phyloP scores from a whole-genome alignment of 2,888 invertebrate genomes.

The Ochropleura leucogaster region DNA sequence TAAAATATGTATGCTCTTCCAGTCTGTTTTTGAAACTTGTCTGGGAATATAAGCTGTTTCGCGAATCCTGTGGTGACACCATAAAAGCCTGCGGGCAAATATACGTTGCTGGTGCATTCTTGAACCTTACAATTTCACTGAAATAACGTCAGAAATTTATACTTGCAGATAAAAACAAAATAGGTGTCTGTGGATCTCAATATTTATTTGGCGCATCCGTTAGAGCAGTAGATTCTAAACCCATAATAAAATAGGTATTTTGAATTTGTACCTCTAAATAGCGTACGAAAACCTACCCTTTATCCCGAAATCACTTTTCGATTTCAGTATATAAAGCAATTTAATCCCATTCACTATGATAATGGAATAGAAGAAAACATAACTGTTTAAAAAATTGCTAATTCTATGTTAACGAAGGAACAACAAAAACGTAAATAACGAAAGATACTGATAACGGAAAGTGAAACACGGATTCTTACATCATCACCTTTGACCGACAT shows the following conservation, averaged over 20 bases:
- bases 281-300: too few species aligned
- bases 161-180: not conserved
- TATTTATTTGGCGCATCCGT: too few species aligned
- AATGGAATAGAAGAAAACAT: too few species aligned
- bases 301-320: too few species aligned
- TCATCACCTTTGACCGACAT: constrained; percentile 19
- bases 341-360: too few species aligned
- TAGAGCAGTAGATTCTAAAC: not conserved
- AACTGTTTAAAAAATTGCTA: too few species aligned
- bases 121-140: not conserved
- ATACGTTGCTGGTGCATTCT: constrained; percentile 8
- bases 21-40: not conserved
- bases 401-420: too few species aligned
- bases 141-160: not conserved
- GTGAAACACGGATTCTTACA: not conserved
- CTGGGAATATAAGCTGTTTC: constrained; percentile 5
- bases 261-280: not conserved
- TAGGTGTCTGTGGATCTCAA: too few species aligned
- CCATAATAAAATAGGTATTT: not conserved
- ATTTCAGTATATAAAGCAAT: too few species aligned
- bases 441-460: not conserved
- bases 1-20: not conserved
- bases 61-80: constrained; percentile 20
- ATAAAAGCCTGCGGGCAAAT: not conserved
- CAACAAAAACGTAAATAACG: too few species aligned